These are phyloP conservation scores for Micrastur ruficollis DNA, from an alignment of 2,797 vertebrate genomes.

Conservation along the genomic window DNA sequence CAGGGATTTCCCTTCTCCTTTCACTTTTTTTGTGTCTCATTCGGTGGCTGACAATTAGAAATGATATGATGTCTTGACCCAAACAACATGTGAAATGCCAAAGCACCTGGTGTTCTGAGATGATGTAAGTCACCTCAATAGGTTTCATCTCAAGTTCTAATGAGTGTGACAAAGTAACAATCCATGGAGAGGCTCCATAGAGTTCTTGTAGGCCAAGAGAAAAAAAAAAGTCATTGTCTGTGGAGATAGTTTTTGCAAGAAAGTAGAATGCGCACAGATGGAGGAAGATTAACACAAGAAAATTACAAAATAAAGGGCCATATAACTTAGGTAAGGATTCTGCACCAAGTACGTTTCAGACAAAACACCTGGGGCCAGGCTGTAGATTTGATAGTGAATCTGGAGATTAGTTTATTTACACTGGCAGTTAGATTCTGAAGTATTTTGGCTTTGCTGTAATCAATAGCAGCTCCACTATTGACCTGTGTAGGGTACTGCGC, in stretches of 20 bases:
- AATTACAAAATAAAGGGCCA: neutral
- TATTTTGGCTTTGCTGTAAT: neutral
- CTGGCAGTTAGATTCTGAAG: neutral
- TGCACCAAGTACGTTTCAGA: neutral
- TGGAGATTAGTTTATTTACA: neutral
- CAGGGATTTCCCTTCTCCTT: neutral
- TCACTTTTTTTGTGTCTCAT: neutral
- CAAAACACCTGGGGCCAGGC: neutral
- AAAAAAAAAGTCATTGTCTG: neutral
- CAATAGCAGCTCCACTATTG: neutral
- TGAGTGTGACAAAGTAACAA: slow-evolving; percentile 54
- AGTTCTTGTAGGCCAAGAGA: neutral
- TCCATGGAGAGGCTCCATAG: slow-evolving; percentile 5
- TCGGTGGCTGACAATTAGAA: slow-evolving; percentile 60
- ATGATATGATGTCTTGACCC: slow-evolving; percentile 45
- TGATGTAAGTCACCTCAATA: slow-evolving; percentile 53
- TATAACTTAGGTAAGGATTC: neutral
- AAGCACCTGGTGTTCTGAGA: slow-evolving; percentile 32
- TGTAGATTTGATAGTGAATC: neutral
- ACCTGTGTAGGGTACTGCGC: neutral
- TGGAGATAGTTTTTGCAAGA: neutral
- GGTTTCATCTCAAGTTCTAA: slow-evolving; percentile 62
- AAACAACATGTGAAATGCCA: slow-evolving; percentile 38
- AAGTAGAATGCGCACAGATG: neutral
- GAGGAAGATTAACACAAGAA: neutral